Percentiles rank a stretch among this genome's conserved stretches.
Conservation (phyloP, 1,140 invertebrate genomes). For the Mizuhopecten yessoensis region DNA sequence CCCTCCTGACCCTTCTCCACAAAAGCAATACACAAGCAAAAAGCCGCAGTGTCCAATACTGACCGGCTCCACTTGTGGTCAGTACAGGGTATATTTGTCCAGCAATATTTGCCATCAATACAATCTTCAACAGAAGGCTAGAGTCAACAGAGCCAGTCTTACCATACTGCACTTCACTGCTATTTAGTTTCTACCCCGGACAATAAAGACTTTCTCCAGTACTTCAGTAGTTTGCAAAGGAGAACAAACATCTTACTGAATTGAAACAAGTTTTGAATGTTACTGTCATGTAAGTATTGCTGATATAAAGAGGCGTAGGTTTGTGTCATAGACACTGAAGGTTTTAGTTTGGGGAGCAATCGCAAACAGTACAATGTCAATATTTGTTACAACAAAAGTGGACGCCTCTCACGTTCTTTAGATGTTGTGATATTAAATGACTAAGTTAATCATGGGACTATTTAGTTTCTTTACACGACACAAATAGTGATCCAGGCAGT, state of each 20-base stretch:
- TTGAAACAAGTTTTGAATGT: conserved; percentile 34
- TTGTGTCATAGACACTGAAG: background rate
- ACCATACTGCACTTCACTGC: background rate
- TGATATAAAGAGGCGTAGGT: background rate
- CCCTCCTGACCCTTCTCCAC: background rate
- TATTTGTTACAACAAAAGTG: conserved; percentile 4
- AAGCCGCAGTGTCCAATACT: background rate
- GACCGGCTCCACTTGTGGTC: background rate
- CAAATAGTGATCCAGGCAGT: background rate
- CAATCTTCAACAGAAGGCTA: background rate
- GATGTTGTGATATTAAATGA: background rate
- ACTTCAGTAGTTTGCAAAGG: conserved; percentile 12
- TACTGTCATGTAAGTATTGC: background rate
- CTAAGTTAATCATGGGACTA: background rate
- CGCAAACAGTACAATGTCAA: background rate
- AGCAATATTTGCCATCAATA: conserved; percentile 29
- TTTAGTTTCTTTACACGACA: background rate
- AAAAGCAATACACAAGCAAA: background rate
- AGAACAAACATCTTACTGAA: background rate
- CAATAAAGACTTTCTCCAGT: background rate
- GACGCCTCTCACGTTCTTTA: background rate
- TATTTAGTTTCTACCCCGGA: background rate
- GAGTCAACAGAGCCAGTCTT: background rate
- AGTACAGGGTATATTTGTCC: background rate
- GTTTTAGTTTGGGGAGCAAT: background rate